A percentile compares a stretch with the other conserved stretches of the same genome.
Conservation (phyloP, 2,797 vertebrate species). For the Scolopax bukidnonensis region DNA sequence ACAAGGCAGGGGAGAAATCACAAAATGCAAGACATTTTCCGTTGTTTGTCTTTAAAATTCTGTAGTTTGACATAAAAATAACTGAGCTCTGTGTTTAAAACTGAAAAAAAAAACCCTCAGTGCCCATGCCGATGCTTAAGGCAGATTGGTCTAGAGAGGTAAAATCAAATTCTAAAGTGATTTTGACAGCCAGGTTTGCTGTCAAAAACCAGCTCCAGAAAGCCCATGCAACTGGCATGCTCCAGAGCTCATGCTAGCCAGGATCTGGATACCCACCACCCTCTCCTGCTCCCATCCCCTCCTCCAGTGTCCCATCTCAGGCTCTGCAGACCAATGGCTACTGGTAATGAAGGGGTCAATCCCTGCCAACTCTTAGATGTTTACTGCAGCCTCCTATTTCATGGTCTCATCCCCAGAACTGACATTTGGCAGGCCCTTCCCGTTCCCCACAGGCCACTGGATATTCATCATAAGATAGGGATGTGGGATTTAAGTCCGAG, state of each 20-base stretch:
- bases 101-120: neutral
- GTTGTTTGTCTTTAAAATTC: slow-evolving; percentile 4
- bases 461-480: neutral
- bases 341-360: neutral
- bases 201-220: neutral
- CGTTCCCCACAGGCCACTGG: neutral
- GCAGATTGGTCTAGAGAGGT: neutral
- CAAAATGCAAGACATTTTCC: neutral
- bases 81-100: neutral
- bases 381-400: neutral
- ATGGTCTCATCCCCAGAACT: neutral
- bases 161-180: neutral
- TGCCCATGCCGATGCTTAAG: neutral
- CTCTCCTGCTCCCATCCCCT: neutral
- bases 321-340: neutral
- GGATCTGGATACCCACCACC: neutral
- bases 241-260: neutral
- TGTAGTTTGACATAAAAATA: neutral
- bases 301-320: neutral
- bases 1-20: neutral
- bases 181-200: neutral
- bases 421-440: neutral
- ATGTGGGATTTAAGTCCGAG: neutral
- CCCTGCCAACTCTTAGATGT: neutral
- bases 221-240: neutral